phyloP scores from a whole-genome alignment of 2,888 invertebrate species.

The Tenthredo mesomela region DNA sequence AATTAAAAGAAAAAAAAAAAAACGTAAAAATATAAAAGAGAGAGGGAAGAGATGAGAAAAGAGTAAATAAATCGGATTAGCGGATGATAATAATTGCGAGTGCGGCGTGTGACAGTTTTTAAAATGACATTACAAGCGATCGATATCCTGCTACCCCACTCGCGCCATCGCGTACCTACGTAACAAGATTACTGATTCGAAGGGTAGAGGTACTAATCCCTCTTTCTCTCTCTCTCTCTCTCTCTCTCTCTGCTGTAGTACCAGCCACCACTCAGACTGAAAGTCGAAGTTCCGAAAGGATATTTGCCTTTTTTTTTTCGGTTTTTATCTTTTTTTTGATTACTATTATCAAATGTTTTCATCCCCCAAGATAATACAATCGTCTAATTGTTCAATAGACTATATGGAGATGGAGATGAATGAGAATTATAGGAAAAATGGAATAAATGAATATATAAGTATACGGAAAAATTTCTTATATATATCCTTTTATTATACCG shows the following conservation, averaged over 20 bases:
- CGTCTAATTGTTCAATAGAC: not conserved
- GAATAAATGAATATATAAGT: not conserved
- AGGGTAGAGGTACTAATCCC: conserved; percentile 32
- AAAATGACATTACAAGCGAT: conserved; percentile 47
- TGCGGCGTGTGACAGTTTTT: conserved; percentile 47
- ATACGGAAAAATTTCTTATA: not conserved
- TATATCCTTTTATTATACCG: not conserved
- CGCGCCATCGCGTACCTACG: conserved; percentile 30
- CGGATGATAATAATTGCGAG: conserved; percentile 49
- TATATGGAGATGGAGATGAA: not conserved
- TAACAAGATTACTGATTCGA: conserved; percentile 42
- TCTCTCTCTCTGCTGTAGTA: not conserved
- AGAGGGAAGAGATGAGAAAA: conserved; percentile 47
- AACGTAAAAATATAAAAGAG: not conserved
- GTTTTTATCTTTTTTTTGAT: not conserved
- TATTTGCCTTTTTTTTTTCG: not conserved
- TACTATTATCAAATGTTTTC: not conserved
- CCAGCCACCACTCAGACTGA: not conserved
- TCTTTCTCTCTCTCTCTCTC: not conserved
- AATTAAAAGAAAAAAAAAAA: not conserved
- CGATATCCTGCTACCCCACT: conserved; percentile 12
- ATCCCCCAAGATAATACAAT: not conserved
- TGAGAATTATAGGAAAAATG: not conserved
- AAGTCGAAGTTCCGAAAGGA: not conserved
- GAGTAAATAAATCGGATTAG: conserved; percentile 43